Base-by-base conservation (phyloP, 2,888 invertebrate genomes). In the Ptilodon capucinus region DNA sequence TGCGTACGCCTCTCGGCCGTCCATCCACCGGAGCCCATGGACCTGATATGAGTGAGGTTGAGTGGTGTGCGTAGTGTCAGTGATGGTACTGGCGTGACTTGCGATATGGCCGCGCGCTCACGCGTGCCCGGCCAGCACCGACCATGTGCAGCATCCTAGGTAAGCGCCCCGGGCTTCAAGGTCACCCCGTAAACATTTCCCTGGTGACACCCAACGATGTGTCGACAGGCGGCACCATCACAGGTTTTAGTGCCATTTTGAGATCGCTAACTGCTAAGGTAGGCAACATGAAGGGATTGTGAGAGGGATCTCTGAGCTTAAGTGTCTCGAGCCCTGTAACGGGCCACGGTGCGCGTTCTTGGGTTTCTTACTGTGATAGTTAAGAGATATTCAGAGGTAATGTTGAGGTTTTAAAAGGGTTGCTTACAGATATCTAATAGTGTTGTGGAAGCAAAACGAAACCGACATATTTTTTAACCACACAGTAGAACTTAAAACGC, bases 71-170 rank as follows among this genome's bases (percentile, higher is more conserved):
- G 71, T 61, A 63, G 69, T 65, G 58, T 54, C 66, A 72, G 64
- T 80, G 81, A 84, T 87, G 85, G 67, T 66, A 67, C 56, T 48
- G 54, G 73, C 66, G 79, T 86, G 86, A 86, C 64, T 66, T 68
- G 76, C 79, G 81, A 68, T 72, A 90, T 89, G 90, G 88, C 84
- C 81, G 83, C 74, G 83, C 71, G 84, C 81, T 81, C 81, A 51
- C 57, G 51, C 48, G 86, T 76, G 84, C 88, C 82, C 82, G 86
- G 81, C 84, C 79, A 79, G 67, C 61, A 66, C 72, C 77, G 74
- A 90, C 75, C 74, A 90, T 90, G 90, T 81, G 76, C 82, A 71
- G 79, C 74, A 64, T 77, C 79, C 64, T 90, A 89, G 87, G 90
- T 90, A 73, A 86, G 88, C 48, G 44, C 51, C 60, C 60, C 68